Percentiles rank a stretch among this genome's conserved stretches.
These are phyloP conservation scores for Drosophila prolongata DNA, from an alignment of 2,888 invertebrate genomes.

Conservation along the genomic window DNA sequence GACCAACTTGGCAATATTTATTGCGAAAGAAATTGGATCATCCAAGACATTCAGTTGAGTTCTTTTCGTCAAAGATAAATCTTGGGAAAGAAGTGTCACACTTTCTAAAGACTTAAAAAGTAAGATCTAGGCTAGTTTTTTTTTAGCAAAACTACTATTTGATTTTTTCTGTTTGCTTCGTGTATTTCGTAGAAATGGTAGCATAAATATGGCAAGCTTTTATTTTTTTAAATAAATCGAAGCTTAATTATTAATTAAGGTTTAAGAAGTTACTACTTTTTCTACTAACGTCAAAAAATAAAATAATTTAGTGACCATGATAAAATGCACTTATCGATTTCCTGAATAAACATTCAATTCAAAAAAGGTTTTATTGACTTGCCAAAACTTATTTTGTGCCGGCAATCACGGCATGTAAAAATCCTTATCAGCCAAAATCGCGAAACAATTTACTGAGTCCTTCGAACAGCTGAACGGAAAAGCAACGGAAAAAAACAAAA, in stretches of 20 bases:
- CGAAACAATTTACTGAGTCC: constrained; percentile 51
- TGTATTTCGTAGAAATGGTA: no score
- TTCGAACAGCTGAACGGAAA: constrained; percentile 34
- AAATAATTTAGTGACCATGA: not conserved
- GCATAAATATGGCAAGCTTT: no score
- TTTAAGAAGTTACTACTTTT: no score
- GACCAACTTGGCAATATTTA: constrained; percentile 16
- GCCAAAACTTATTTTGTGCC: constrained; percentile 15
- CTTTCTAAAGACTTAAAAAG: constrained; percentile 19
- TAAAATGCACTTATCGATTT: not conserved
- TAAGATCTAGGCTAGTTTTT: not conserved
- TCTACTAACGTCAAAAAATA: not conserved
- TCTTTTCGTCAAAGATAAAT: constrained; percentile 6
- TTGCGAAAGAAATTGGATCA: constrained; percentile 1
- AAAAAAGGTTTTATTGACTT: constrained; percentile 13
- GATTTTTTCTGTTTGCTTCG: no score
- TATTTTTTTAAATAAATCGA: no score
- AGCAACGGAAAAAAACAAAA: constrained; percentile 28
- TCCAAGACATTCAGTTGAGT: not conserved
- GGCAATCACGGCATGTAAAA: constrained; percentile 24
- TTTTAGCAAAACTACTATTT: no score
- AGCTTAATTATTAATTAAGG: no score
- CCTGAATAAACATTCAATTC: not conserved
- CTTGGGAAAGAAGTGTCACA: constrained; percentile 7
- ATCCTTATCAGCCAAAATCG: constrained; percentile 54